A percentile compares a stretch with the other conserved stretches of the same genome.
Evolutionary conservation across 2,888 invertebrate species (phyloP).

Genomic region (Anaspis maculata): DNA sequence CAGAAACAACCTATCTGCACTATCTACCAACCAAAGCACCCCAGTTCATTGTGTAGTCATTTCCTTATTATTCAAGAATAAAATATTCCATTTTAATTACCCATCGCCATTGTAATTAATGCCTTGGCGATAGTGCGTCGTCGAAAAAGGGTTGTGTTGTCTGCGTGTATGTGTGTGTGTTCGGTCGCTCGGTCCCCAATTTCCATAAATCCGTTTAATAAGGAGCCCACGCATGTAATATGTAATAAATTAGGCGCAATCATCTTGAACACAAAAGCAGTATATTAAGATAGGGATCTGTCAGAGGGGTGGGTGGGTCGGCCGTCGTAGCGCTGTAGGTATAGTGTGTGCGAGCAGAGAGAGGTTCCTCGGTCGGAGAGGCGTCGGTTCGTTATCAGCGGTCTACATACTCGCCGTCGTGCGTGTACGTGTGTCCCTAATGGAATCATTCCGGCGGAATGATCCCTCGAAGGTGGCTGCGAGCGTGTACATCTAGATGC

Average conservation of each 20-base stretch:
- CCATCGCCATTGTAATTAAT: too few relatives aligned
- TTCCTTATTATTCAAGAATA: too few relatives aligned
- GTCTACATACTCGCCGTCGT: conserved; percentile 19
- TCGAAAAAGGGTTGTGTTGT: too few relatives aligned
- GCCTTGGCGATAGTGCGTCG: too few relatives aligned
- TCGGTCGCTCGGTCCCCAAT: too few relatives aligned
- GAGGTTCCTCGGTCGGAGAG: conserved; percentile 14
- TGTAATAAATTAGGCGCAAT: conserved; percentile 18
- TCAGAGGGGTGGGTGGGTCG: conserved; percentile 17
- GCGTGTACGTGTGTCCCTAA: conserved; percentile 17
- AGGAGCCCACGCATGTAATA: conserved; percentile 4
- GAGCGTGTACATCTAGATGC: conserved; percentile 36
- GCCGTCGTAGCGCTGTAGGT: too few relatives aligned
- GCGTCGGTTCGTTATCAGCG: conserved; percentile 18
- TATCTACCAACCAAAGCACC: too few relatives aligned
- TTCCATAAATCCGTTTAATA: too few relatives aligned
- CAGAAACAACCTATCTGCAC: too few relatives aligned
- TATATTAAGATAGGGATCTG: conserved; percentile 27
- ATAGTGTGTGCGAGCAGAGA: conserved; percentile 14
- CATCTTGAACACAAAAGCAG: conserved; percentile 25
- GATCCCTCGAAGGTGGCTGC: conserved; percentile 27
- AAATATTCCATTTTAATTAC: too few relatives aligned
- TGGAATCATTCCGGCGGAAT: conserved; percentile 17
- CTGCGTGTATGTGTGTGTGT: too few relatives aligned
- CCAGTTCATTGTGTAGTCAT: too few relatives aligned